Conservation (phyloP, 2,888 invertebrate genomes). For the Troilus luridus region DNA sequence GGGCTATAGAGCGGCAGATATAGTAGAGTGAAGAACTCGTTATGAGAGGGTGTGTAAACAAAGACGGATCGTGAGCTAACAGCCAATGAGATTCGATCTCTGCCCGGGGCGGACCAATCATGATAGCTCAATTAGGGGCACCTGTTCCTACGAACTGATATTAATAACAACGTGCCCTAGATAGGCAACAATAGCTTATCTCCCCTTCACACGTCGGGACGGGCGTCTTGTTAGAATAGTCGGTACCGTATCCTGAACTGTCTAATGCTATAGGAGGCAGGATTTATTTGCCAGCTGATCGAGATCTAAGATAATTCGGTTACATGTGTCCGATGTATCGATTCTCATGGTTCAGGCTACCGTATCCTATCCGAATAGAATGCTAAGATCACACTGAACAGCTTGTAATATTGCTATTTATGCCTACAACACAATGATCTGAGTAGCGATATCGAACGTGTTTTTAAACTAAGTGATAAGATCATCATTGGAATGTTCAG, state of each 20-base stretch:
- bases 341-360: not conserved
- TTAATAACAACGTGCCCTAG: not conserved
- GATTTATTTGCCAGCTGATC: not conserved
- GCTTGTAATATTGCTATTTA: not conserved
- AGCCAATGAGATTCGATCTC: constrained; percentile 27
- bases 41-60: constrained; percentile 31
- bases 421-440: too few species aligned
- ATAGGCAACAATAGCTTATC: constrained; percentile 10
- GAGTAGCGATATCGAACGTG: too few species aligned
- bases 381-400: not conserved
- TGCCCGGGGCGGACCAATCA: constrained; percentile 1
- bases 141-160: constrained; percentile 5
- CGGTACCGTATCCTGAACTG: not conserved
- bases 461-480: too few species aligned
- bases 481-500: too few species aligned
- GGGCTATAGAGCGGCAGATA: not conserved
- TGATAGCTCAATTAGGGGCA: constrained; percentile 34
- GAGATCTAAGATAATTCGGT: not conserved
- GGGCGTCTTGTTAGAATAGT: not conserved
- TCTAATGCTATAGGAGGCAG: not conserved
- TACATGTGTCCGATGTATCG: not conserved
- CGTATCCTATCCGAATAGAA: not conserved
- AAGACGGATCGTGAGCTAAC: constrained; percentile 38
- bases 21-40: not conserved
- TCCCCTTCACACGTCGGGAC: not conserved